Evolutionary conservation across 1,140 invertebrate species (phyloP).

Genomic region (Chrysomallon squamiferum): DNA sequence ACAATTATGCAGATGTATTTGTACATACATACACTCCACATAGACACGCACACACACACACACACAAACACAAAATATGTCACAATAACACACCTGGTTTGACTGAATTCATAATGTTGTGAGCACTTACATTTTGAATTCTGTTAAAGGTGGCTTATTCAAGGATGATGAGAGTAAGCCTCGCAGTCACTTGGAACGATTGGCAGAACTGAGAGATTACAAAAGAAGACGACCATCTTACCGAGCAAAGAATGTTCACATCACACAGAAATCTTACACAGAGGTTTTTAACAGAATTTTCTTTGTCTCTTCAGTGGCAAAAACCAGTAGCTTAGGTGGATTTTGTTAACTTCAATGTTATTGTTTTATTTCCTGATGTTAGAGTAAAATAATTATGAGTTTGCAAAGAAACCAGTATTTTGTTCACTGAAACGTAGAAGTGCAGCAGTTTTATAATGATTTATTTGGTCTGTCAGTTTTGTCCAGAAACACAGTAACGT

Average conservation of each 20-base stretch:
- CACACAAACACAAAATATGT: no score
- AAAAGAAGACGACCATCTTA: slow-evolving; percentile 58
- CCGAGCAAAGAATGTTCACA: slow-evolving; percentile 61
- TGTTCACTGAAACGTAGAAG: no score
- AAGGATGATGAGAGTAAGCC: slow-evolving; percentile 28
- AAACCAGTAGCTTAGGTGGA: neutral
- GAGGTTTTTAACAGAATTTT: slow-evolving; percentile 36
- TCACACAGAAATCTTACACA: slow-evolving; percentile 60
- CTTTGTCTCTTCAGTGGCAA: neutral
- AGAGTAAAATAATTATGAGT: neutral
- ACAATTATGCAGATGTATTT: no score
- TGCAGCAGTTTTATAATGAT: no score
- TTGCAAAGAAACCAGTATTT: no score
- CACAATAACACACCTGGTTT: no score
- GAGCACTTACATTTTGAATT: no score
- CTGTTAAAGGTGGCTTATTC: slow-evolving; percentile 14
- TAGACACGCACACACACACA: no score
- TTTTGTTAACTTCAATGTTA: neutral
- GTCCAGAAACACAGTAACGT: no score
- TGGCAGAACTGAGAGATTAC: slow-evolving; percentile 52
- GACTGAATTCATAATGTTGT: neutral
- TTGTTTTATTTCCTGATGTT: neutral
- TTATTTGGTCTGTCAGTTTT: no score
- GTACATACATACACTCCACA: no score
- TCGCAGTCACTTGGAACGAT: slow-evolving; percentile 42